A percentile compares a stretch with the other conserved stretches of the same genome.
These are phyloP conservation scores for Aldrovandia affinis DNA, from an alignment of 2,797 vertebrate species.

Conservation along the genomic window DNA sequence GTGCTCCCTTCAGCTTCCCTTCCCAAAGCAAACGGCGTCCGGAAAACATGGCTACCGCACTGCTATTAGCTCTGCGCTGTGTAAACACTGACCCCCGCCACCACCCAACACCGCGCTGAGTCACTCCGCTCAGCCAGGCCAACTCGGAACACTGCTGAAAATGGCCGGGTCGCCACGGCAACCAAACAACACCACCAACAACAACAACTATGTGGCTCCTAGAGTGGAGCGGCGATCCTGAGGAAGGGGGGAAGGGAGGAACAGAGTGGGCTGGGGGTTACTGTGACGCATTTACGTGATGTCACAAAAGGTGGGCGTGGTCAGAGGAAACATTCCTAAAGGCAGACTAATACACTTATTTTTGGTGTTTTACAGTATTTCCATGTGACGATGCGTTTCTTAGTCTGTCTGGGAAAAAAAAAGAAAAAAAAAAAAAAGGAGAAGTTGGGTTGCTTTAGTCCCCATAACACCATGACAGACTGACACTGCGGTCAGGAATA, in stretches of 20 bases:
- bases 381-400: not conserved
- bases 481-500: not conserved
- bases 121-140: constrained; percentile 58
- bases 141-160: constrained; percentile 51
- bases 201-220: constrained; percentile 50
- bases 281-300: not conserved
- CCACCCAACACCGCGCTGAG: constrained; percentile 53
- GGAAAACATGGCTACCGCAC: not conserved
- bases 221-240: not conserved
- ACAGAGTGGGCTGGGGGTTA: not conserved
- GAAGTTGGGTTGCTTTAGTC: too few species aligned
- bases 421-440: too few species aligned
- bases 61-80: not conserved
- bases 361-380: not conserved
- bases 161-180: constrained; percentile 57
- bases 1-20: too few species aligned
- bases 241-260: not conserved
- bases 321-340: not conserved
- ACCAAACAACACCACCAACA: constrained; percentile 63
- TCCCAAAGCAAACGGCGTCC: not conserved
- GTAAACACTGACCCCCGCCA: not conserved
- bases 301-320: not conserved
- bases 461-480: too few species aligned
- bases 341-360: not conserved
- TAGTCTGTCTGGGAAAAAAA: too few species aligned